phyloP scores from a whole-genome alignment of 2,888 invertebrate genomes.

The Unio delphinus region DNA sequence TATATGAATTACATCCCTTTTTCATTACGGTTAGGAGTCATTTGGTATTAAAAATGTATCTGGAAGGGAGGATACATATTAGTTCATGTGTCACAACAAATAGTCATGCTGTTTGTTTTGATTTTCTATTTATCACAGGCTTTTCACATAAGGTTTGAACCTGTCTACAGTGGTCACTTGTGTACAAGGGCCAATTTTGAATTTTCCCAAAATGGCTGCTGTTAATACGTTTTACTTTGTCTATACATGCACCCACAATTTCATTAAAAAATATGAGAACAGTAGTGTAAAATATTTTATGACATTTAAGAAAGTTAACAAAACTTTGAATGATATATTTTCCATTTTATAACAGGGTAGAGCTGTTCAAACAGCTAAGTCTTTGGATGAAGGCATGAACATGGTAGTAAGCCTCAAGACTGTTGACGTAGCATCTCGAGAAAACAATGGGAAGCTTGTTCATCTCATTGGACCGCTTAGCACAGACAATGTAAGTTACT shows the following conservation, averaged over 20 bases:
- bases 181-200: no score
- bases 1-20: no score
- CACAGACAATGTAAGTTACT: slow-evolving; percentile 81
- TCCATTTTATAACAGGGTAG: slow-evolving; percentile 76
- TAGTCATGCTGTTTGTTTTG: no score
- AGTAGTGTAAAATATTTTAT: not conserved
- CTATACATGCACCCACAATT: not conserved
- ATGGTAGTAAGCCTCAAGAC: slow-evolving; percentile 75
- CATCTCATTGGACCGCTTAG: slow-evolving; percentile 83
- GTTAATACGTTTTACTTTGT: not conserved
- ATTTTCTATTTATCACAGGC: no score
- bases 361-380: slow-evolving; percentile 84
- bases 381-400: slow-evolving; percentile 84
- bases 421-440: slow-evolving; percentile 73
- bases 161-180: no score
- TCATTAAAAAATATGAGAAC: not conserved
- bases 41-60: no score
- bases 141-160: no score
- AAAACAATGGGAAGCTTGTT: slow-evolving; percentile 83
- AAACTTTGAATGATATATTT: not conserved
- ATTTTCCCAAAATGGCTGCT: no score
- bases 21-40: no score
- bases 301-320: not conserved
- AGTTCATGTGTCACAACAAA: no score
- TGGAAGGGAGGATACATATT: no score